These are phyloP conservation scores for Poecilia wingei DNA, from an alignment of 2,797 vertebrate genomes.

Conservation along the genomic window DNA sequence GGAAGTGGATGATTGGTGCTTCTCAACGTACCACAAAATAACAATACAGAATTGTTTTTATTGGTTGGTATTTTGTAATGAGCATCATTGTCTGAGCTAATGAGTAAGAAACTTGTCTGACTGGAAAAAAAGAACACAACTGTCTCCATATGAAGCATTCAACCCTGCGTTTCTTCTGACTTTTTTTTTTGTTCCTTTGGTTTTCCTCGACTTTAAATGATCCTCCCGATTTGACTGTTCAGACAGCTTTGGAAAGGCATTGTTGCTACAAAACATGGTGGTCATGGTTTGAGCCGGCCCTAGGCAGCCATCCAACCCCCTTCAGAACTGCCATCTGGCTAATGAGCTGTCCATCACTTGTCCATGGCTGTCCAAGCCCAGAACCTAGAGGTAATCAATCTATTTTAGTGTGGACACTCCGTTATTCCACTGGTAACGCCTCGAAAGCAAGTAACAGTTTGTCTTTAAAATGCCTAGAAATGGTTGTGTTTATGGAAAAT, in stretches of 20 bases:
- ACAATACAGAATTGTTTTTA: not conserved
- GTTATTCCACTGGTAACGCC: constrained; percentile 65
- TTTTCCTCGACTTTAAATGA: constrained; percentile 12
- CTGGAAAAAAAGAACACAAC: constrained; percentile 7
- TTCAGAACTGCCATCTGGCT: constrained; percentile 76
- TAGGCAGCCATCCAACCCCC: constrained; percentile 52
- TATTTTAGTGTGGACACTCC: constrained; percentile 51
- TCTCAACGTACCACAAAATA: not conserved
- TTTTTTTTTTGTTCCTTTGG: constrained; percentile 9
- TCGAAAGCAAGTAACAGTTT: constrained; percentile 34
- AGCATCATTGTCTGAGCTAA: not conserved
- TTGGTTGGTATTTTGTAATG: constrained; percentile 1
- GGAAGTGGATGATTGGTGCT: not conserved
- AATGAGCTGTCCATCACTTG: constrained; percentile 79
- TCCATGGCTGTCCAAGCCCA: constrained; percentile 57
- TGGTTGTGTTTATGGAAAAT: constrained; percentile 25
- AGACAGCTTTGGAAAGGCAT: constrained; percentile 39
- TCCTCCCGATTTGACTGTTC: constrained; percentile 39
- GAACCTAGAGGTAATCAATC: constrained; percentile 71
- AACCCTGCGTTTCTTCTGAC: not conserved
- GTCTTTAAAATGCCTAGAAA: constrained; percentile 30
- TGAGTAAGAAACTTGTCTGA: constrained; percentile 10
- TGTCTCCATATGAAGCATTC: constrained; percentile 2
- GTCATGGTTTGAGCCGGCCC: constrained; percentile 50
- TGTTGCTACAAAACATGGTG: constrained; percentile 47